Evolutionary conservation across 2,888 invertebrate genomes (phyloP), one percentile per base, ranked within the genome.

Genomic region (Volucella bombylans): DNA sequence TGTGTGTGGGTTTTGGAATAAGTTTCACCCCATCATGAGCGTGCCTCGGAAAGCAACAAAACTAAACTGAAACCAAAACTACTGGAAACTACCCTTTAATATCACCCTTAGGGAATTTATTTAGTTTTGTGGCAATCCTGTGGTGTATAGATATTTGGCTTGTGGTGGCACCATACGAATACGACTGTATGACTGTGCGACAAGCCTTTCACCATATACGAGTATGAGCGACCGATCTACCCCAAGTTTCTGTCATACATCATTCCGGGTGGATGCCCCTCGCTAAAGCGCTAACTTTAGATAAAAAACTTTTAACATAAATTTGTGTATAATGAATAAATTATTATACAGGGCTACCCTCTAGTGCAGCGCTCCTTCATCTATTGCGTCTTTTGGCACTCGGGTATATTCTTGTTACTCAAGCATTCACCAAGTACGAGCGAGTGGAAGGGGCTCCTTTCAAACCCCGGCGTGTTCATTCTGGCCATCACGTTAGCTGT

Each of bases 271-370:
- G 86, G 82, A 68, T 86, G 72, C 82, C 59, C 73, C 76, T 72
- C 67, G 85, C n/a, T n/a, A n/a, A 81, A 81, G 81, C 54, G 76
- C 65, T 68, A 86, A 86, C 77, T 86, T 87, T 77, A 86, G 82
- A 82, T 80, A 68, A 83, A 86, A 86, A 87, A 87, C 87, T 87
- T 88, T 87, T 86, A 87, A 85, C 88, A 88, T 88, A 88, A 87
- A 88, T 88, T 87, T 87, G 82, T 87, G 87, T 87, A 87, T 87
- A 88, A 87, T 87, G 87, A 87, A 87, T 87, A 88, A 88, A 88
- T 88, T 87, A 87, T 87, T 83, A 82, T 83, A 77, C 78, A 77
- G 74, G 74, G 74, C 78, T 69, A 82, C 68, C 74, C 79, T 65
- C 69, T 68, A 59, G 72, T 57, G 68, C 62, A 59, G 72, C 62